Evolutionary conservation across 1,140 invertebrate genomes (phyloP), one percentile per base, ranked within the genome.

Genomic region (Caligus rogercresseyi): DNA sequence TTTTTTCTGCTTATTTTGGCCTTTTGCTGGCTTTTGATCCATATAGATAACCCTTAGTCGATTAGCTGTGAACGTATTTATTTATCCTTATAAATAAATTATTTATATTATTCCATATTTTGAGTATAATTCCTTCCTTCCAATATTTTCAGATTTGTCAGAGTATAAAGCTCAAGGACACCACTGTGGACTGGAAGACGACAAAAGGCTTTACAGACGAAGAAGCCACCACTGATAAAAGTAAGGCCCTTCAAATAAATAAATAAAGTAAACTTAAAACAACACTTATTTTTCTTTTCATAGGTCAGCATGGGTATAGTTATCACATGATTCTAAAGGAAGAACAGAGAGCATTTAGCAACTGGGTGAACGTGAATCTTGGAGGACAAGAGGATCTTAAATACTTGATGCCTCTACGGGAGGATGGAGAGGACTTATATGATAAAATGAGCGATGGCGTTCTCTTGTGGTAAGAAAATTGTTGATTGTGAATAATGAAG

Each of bases 291-390:
- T n/a, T 43, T 43, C 31, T 11, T 54, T 11, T 23, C 13, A 1
- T 43, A 60, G 57, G 57, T 19, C 20, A 60, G 43, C 57, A 60
- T 60, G 57, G 57, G 2, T 60, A 60, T 25, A 60, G 57, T 18
- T 60, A 26, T 43, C 91, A 92, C 74, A 93, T 87, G 2, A 90
- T 93, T 2, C 79, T 88, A 2, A 76, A 90, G n/a, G 89, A 95
- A 72, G 94, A 98, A 76, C 89, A 95, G 72, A 77, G 93, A 66
- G 93, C 94, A n/a, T 98, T 98, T 77, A 89, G 91, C 61, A 89
- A 96, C 69, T 98, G 94, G 94, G 95, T 98, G 62, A 98, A 98
- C 73, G 85, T 84, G 43, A 95, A 96, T 78, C 75, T 98, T 56
- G 79, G 80, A 0, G 79, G 82, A 64, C 94, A 98, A 75, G 79